Evolutionary conservation across 2,797 vertebrate species (phyloP), one percentile per base, ranked within the genome.

Genomic region (Luscinia megarhynchos): DNA sequence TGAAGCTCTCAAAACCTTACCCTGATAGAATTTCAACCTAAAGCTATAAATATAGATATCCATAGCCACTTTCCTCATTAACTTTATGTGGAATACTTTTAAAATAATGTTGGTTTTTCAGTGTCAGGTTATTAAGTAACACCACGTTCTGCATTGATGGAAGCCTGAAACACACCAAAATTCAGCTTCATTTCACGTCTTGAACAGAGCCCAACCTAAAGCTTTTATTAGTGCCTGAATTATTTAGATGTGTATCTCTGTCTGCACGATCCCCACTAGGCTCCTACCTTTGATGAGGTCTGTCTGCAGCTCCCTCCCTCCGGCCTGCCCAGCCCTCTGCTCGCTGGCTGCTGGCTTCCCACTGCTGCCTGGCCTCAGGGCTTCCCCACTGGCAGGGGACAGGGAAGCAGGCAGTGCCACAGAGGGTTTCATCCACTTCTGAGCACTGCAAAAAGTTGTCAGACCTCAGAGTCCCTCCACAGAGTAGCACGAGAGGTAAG

Each of bases 1-100:
- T 98, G 97, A 98, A 97, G 91, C 95, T 97, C 93, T 69, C 84
- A 91, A 85, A 89, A 66, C 70, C 30, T 82, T 87, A 46, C 21
- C 43, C 1, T 36, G 58, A 22, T 72, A 55, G 84, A 81, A 72
- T 84, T 93, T 95, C 80, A 91, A 40, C 43, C 10, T 74, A 69
- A 87, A 57, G 43, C 51, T 86, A 38, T 70, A 82, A 84, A 86
- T 90, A 59, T 38, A 45, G 30, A 45, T 90, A 93, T 15, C 18
- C 34, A 45, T 22, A 83, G 38, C 43, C 57, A 76, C 62, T 90
- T 95, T 91, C 61, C 58, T 84, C 32, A 38, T 84, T 89, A 97
- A 90, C 24, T 85, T 85, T 54, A 63, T 53, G 62, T 53, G 38
- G 36, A 91, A 93, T 69, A 79, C 27, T 38, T 62, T 78, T 74